phyloP scores from a whole-genome alignment of 1,140 invertebrate genomes.

The Glossosoma conforme region DNA sequence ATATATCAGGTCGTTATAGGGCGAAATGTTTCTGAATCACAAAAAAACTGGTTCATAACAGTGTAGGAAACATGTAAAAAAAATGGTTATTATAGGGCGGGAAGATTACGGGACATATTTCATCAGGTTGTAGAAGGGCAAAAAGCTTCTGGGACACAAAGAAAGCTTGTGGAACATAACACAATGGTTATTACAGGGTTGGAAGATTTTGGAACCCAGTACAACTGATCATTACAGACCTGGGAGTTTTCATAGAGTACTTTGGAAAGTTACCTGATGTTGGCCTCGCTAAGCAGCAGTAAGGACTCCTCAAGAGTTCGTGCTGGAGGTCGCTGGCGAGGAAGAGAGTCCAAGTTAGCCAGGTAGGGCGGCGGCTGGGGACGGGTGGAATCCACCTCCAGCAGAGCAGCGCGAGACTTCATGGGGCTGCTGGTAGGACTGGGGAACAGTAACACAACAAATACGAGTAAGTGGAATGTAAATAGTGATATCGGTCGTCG shows the following conservation, averaged over 20 bases:
- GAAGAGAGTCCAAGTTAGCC: conserved; percentile 32
- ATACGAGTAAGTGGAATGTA: not conserved
- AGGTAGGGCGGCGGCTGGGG: conserved; percentile 47
- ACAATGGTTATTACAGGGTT: too few relatives aligned
- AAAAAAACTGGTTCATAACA: too few relatives aligned
- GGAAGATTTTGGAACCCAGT: conserved; percentile 41
- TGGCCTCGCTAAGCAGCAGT: conserved; percentile 46
- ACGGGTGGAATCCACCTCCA: conserved; percentile 43
- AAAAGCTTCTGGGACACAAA: too few relatives aligned
- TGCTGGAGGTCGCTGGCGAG: conserved; percentile 35
- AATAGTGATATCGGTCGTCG: not conserved
- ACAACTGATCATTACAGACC: conserved; percentile 38
- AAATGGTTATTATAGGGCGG: too few relatives aligned
- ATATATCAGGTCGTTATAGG: too few relatives aligned
- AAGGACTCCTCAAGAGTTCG: conserved; percentile 45
- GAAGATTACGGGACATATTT: too few relatives aligned
- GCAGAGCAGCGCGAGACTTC: conserved; percentile 39
- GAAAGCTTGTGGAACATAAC: too few relatives aligned
- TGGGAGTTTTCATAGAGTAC: conserved; percentile 37
- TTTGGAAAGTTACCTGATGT: conserved; percentile 33
- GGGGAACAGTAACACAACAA: conserved; percentile 27
- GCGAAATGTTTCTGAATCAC: too few relatives aligned
- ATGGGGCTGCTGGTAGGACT: conserved; percentile 46
- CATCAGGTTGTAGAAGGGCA: too few relatives aligned
- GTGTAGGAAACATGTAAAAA: too few relatives aligned